phyloP scores from a whole-genome alignment of 35 echinoderm and acorn worm species.

The Lytechinus variegatus region DNA sequence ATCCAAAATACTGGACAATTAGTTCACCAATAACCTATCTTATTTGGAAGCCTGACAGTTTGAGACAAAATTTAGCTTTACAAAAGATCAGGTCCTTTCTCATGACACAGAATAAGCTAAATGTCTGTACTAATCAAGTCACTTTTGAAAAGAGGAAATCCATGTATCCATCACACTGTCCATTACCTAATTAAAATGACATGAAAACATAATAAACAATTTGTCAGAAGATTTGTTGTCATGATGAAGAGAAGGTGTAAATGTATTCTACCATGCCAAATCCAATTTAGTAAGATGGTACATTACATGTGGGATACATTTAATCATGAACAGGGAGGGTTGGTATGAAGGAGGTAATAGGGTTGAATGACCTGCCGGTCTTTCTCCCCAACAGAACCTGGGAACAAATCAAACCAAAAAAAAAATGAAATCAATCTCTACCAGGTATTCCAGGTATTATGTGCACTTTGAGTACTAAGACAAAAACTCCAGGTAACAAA shows the following conservation, averaged over 20 bases:
- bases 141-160: background rate
- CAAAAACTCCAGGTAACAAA: no score
- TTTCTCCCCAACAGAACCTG: background rate
- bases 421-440: background rate
- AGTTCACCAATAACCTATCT: background rate
- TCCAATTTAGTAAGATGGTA: background rate
- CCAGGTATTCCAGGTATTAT: background rate
- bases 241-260: background rate
- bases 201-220: background rate
- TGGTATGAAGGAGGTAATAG: background rate
- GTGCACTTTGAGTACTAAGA: no score
- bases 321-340: background rate
- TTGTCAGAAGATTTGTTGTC: background rate
- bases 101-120: background rate
- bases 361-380: background rate
- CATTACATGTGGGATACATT: background rate
- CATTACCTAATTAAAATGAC: background rate
- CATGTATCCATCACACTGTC: background rate
- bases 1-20: background rate
- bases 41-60: background rate
- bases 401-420: background rate
- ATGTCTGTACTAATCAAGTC: background rate
- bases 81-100: background rate
- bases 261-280: background rate
- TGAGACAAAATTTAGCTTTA: background rate